Conservation (phyloP, 2,113 vertebrate species). For the Hypomesus transpacificus region DNA sequence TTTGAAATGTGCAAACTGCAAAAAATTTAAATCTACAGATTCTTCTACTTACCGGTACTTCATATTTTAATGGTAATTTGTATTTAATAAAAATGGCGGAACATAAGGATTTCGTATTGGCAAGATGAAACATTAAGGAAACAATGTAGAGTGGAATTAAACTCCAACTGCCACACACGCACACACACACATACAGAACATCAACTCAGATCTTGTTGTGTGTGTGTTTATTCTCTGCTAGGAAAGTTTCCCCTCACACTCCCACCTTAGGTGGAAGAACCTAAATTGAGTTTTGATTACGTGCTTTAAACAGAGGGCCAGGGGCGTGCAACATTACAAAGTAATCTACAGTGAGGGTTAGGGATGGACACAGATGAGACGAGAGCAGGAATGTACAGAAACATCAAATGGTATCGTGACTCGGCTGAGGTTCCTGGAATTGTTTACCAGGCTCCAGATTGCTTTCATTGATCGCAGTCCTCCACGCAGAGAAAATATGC, state of each 20-base stretch:
- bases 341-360: too few species aligned
- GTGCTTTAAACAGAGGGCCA: neutral
- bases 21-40: too few species aligned
- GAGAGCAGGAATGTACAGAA: neutral
- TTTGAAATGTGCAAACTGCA: too few species aligned
- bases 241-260: neutral
- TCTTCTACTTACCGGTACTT: too few species aligned
- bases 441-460: constrained; percentile 64
- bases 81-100: too few species aligned
- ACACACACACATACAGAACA: constrained; percentile 1
- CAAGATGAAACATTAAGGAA: neutral
- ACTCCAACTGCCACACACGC: neutral
- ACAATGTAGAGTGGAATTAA: neutral
- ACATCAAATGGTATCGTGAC: neutral
- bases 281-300: neutral
- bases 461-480: constrained; percentile 62
- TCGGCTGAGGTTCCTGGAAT: constrained; percentile 28
- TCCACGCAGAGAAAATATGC: constrained; percentile 39
- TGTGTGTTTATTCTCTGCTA: too few species aligned
- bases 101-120: too few species aligned
- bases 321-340: too few species aligned
- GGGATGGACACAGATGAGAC: too few species aligned
- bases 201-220: neutral
- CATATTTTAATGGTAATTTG: too few species aligned
- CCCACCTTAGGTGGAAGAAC: too few species aligned